Percentiles rank a stretch among this genome's conserved stretches.
These are phyloP conservation scores for Brachionus manjavacas DNA, from an alignment of 1,140 invertebrate species.

Conservation along the genomic window DNA sequence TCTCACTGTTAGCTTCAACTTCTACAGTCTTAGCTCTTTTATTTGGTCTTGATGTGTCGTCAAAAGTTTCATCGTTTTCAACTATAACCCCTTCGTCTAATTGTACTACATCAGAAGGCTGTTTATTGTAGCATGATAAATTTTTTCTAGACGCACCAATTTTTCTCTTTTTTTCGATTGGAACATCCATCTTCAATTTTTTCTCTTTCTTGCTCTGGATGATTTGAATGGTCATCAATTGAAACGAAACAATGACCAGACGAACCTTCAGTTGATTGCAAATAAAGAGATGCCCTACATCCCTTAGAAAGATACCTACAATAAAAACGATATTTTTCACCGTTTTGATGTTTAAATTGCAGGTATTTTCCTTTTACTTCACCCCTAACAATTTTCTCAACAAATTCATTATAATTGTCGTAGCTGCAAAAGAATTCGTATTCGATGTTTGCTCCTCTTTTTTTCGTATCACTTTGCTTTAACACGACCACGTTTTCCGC, in stretches of 20 bases:
- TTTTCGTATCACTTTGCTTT: background rate
- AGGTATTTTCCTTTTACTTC: slow-evolving; percentile 6
- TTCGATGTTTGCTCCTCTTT: slow-evolving; percentile 14
- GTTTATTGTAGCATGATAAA: background rate
- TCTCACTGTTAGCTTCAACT: no score
- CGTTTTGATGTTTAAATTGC: background rate
- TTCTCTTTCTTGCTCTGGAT: slow-evolving; percentile 5
- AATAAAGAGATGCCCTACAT: slow-evolving; percentile 19
- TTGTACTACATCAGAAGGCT: background rate
- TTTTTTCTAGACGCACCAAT: background rate
- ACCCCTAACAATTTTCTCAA: background rate
- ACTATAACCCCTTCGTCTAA: background rate
- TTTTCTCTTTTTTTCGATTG: background rate
- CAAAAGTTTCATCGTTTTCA: background rate
- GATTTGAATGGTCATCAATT: slow-evolving; percentile 14
- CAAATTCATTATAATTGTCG: background rate
- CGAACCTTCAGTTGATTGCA: background rate
- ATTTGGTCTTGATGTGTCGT: background rate
- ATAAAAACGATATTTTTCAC: background rate
- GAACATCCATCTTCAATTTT: background rate
- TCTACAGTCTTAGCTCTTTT: no score
- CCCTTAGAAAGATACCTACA: background rate
- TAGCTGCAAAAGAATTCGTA: background rate
- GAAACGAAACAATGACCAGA: slow-evolving; percentile 13
- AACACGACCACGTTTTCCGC: background rate